phyloP scores from a whole-genome alignment of 2,888 invertebrate genomes.

The Oligia fasciuncula region DNA sequence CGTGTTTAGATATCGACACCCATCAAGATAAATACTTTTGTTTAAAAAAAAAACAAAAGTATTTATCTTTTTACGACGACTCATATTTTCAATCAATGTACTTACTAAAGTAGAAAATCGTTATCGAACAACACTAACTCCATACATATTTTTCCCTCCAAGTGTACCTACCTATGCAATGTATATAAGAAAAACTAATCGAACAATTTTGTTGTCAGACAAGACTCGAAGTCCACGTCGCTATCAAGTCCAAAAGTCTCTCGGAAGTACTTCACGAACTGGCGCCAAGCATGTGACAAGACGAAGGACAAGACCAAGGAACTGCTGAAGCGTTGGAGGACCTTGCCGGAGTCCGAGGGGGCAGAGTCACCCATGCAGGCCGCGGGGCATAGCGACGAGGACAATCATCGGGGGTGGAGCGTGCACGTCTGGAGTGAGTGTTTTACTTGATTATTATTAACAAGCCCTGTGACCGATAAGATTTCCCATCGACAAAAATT shows the following conservation, averaged over 20 bases:
- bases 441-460: not conserved
- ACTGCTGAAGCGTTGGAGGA: slow-evolving; percentile 92
- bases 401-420: slow-evolving; percentile 92
- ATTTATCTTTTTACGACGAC: not conserved
- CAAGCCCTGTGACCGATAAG: not conserved
- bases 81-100: not conserved
- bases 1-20: too few relatives aligned
- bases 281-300: slow-evolving; percentile 94
- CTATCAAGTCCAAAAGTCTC: slow-evolving; percentile 90
- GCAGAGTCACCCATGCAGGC: slow-evolving; percentile 81
- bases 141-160: not conserved
- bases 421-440: slow-evolving; percentile 94
- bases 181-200: slow-evolving; percentile 2
- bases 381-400: slow-evolving; percentile 80
- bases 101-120: not conserved
- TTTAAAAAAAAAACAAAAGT: too few relatives aligned
- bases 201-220: slow-evolving; percentile 73
- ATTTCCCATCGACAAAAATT: not conserved
- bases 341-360: slow-evolving; percentile 90
- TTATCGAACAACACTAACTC: not conserved
- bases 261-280: slow-evolving; percentile 93
- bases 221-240: slow-evolving; percentile 83
- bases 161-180: not conserved
- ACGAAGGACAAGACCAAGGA: slow-evolving; percentile 94
- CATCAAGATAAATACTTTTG: too few relatives aligned